Evolutionary conservation across 2,888 invertebrate genomes (phyloP).

Genomic region (Ctenicera cuprea): DNA sequence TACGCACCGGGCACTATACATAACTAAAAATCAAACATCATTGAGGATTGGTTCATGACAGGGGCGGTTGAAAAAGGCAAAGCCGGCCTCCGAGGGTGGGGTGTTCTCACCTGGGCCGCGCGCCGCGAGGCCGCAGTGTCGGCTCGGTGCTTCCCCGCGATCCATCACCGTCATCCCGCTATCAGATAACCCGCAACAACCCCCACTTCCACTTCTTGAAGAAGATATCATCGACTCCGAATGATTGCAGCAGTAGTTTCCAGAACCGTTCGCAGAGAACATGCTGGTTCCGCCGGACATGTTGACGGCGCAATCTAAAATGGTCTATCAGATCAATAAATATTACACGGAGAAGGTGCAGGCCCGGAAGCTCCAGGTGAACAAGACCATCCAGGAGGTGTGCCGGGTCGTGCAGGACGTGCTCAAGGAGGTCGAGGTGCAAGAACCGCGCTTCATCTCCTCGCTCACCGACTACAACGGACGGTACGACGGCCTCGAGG

Average conservation of each 20-base stretch:
- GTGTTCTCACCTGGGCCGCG: slow-evolving; percentile 63
- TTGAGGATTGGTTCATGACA: slow-evolving; percentile 58
- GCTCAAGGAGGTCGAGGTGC: slow-evolving; percentile 95
- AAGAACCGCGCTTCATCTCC: slow-evolving; percentile 95
- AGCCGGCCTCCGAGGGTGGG: slow-evolving; percentile 64
- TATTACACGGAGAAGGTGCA: slow-evolving; percentile 95
- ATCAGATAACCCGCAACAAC: slow-evolving; percentile 59
- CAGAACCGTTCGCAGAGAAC: slow-evolving; percentile 68
- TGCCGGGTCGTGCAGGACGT: slow-evolving; percentile 96
- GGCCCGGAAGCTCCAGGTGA: slow-evolving; percentile 88
- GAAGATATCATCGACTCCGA: slow-evolving; percentile 61
- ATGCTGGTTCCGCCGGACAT: slow-evolving; percentile 95
- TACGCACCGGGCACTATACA: slow-evolving; percentile 32
- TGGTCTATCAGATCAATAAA: slow-evolving; percentile 96
- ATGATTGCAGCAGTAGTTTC: slow-evolving; percentile 62
- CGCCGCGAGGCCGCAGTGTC: slow-evolving; percentile 63
- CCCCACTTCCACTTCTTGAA: slow-evolving; percentile 56
- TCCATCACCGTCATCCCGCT: slow-evolving; percentile 64
- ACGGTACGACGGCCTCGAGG: slow-evolving; percentile 94
- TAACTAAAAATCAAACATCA: slow-evolving; percentile 54
- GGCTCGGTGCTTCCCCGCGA: slow-evolving; percentile 64
- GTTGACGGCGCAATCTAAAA: slow-evolving; percentile 95
- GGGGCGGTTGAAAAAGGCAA: slow-evolving; percentile 62
- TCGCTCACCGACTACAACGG: slow-evolving; percentile 93
- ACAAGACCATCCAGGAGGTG: slow-evolving; percentile 92